These are phyloP conservation scores for Idaea dimidiata DNA, from an alignment of 2,888 invertebrate species.

Conservation along the genomic window DNA sequence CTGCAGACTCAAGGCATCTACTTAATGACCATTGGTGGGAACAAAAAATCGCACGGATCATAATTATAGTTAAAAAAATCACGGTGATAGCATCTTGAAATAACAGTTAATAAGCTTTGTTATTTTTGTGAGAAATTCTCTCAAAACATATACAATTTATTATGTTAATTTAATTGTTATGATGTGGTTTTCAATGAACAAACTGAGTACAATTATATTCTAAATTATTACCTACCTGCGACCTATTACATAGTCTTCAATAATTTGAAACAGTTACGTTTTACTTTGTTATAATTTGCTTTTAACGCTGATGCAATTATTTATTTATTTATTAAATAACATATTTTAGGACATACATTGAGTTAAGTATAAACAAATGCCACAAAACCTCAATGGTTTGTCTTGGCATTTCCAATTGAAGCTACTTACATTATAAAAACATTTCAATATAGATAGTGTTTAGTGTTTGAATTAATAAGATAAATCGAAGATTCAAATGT, in stretches of 20 bases:
- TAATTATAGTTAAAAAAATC: constrained; percentile 27
- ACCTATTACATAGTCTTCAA: not conserved
- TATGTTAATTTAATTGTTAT: constrained; percentile 4
- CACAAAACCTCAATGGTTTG: too few relatives aligned
- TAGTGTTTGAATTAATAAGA: too few relatives aligned
- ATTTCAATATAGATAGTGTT: too few relatives aligned
- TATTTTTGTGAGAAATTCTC: constrained; percentile 27
- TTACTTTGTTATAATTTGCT: not conserved
- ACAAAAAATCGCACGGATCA: constrained; percentile 27
- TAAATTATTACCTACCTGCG: not conserved
- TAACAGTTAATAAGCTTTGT: constrained; percentile 25
- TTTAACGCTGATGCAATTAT: not conserved
- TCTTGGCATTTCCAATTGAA: too few relatives aligned
- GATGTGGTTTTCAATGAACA: not conserved
- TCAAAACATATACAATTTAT: constrained; percentile 4
- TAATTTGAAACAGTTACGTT: not conserved
- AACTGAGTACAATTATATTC: not conserved
- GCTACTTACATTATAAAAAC: too few relatives aligned
- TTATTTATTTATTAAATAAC: too few relatives aligned
- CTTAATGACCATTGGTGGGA: constrained; percentile 30
- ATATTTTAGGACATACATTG: too few relatives aligned
- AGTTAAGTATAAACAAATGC: too few relatives aligned
- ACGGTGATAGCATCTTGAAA: constrained; percentile 22
- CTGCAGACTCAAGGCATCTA: constrained; percentile 31
- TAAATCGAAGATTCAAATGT: too few relatives aligned